Percentiles rank a stretch among this genome's conserved stretches.
Conservation (phyloP, 2,113 vertebrate species). For the Orycteropus afer region DNA sequence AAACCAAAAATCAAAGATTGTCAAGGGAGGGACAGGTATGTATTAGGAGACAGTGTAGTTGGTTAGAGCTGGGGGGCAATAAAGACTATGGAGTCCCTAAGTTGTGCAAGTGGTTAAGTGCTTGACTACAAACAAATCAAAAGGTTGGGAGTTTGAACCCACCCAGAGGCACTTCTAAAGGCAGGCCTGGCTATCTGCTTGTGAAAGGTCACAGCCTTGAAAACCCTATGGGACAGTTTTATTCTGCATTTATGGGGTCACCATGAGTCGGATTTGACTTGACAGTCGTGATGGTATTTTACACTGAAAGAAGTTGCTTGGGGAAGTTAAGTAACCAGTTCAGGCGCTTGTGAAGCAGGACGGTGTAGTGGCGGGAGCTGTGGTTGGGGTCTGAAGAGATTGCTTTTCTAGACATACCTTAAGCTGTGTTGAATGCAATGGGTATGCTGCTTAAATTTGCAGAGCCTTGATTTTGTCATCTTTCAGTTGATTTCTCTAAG, state of each 20-base stretch:
- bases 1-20: background rate
- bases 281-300: background rate
- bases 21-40: background rate
- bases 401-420: background rate
- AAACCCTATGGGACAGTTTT: background rate
- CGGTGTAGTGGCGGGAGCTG: accelerated
- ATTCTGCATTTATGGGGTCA: background rate
- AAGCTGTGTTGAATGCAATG: background rate
- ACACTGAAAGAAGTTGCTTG: background rate
- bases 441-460: background rate
- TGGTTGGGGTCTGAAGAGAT: background rate
- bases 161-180: background rate
- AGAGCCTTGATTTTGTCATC: background rate
- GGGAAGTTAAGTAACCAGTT: background rate
- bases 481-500: background rate
- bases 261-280: background rate
- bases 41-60: background rate
- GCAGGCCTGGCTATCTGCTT: too few species aligned
- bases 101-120: background rate
- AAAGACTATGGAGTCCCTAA: background rate
- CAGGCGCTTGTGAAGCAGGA: background rate
- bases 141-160: background rate
- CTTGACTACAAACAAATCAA: background rate
- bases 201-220: background rate
- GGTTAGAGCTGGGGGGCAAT: background rate